Percentiles rank a stretch among this genome's conserved stretches.
Evolutionary conservation across 2,888 invertebrate species (phyloP).

Genomic region (Panopea generosa): DNA sequence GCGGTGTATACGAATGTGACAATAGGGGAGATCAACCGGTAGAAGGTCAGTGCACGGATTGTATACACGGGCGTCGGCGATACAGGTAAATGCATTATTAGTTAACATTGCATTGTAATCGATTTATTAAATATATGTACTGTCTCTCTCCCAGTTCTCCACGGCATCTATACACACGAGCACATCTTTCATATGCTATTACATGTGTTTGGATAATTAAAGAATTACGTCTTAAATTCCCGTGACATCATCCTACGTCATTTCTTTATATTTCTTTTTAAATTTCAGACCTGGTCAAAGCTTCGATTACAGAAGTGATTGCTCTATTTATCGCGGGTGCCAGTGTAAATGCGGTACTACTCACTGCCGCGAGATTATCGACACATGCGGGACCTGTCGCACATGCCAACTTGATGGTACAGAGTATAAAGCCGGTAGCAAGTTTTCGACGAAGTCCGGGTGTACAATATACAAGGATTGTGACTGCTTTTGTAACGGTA

Average conservation of each 20-base stretch:
- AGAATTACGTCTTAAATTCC: too few species aligned
- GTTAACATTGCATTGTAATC: background rate
- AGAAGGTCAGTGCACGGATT: conserved; percentile 44
- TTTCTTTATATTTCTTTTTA: too few species aligned
- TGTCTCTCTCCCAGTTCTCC: too few species aligned
- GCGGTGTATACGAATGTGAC: conserved; percentile 44
- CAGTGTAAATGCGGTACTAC: conserved; percentile 51
- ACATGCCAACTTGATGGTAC: conserved; percentile 43
- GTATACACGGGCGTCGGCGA: conserved; percentile 28
- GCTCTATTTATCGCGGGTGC: conserved; percentile 38
- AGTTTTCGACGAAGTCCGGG: conserved; percentile 64
- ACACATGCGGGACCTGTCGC: conserved; percentile 57
- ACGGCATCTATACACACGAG: too few species aligned
- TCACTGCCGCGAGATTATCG: conserved; percentile 36
- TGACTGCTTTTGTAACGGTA: conserved; percentile 69
- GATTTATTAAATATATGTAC: background rate
- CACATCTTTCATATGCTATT: too few species aligned
- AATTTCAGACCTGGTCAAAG: conserved; percentile 44
- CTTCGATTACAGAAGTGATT: conserved; percentile 48
- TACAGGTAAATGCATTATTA: conserved; percentile 23
- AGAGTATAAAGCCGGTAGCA: conserved; percentile 59
- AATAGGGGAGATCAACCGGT: conserved; percentile 50
- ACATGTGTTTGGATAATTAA: too few species aligned
- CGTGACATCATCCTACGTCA: too few species aligned
- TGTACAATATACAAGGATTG: conserved; percentile 65